Evolutionary conservation across 2,888 invertebrate genomes (phyloP), one percentile per base, ranked within the genome.

Genomic region (Melanchra persicariae): DNA sequence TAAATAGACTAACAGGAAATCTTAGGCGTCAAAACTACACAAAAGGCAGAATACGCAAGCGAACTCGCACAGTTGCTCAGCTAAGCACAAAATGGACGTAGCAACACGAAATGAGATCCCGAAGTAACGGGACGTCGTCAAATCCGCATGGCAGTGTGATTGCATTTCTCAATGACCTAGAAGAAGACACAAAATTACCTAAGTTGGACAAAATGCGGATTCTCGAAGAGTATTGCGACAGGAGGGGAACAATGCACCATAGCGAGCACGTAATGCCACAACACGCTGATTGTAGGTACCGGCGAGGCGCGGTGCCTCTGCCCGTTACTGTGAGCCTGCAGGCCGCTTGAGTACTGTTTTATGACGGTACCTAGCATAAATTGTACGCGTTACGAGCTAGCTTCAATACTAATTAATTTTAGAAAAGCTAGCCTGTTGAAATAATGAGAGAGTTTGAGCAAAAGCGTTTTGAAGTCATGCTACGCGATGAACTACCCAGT

Each of bases 161-260:
- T 77, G 61, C 65, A 65, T 66, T 71, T 64, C 74, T 60, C 51
- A 68, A 61, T 79, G 55, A 68, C 60, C 60, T 79, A 68, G 74
- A 68, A 74, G 74, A 74, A 60, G 76, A 69, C 47, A 54, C 54
- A 22, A 40, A 49, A 63, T 60, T 62, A 68, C 63, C 57, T 51
- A 55, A 73, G 73, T 73, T 73, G 12, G 49, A 54, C n/a, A 34
- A 55, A 67, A 54, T 40, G 47, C 59, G 45, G 52, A 74, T 73
- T 74, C 51, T 60, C 55, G 26, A 54, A 22, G 49, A 60, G 62
- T 58, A 58, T 74, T 73, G 68, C 79, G 67, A 59, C 68, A 74
- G 40, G 43, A 49, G 76, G 43, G 71, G 72, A 72, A 77, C 78
- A 77, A 78, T 78, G 78, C 67, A 37, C 78, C 73, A 77, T 63